A percentile compares a stretch with the other conserved stretches of the same genome.
These are phyloP conservation scores for Erythrolamprus reginae DNA, from an alignment of 2,113 vertebrate species.

Conservation along the genomic window DNA sequence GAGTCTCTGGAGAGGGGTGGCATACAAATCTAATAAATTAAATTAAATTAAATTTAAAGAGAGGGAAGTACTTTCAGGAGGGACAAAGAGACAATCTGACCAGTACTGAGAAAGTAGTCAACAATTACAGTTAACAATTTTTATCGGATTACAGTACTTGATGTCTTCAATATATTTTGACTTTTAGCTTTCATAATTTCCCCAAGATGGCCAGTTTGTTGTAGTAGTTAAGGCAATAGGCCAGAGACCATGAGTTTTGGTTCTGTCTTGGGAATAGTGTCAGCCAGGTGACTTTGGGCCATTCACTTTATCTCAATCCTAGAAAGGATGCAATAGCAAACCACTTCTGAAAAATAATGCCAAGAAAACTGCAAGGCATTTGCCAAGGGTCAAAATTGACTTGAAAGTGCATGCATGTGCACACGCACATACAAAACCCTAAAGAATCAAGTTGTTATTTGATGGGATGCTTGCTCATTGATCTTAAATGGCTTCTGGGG, in stretches of 20 bases:
- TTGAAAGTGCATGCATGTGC: not conserved
- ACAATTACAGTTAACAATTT: not conserved
- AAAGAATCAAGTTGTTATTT: not conserved
- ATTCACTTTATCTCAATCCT: not conserved
- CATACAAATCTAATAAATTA: no score
- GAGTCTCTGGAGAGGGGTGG: no score
- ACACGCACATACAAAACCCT: not conserved
- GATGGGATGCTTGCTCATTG: not conserved
- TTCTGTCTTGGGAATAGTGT: not conserved
- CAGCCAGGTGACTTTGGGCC: not conserved
- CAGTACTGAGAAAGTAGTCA: not conserved
- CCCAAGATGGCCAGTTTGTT: not conserved
- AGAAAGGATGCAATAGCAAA: not conserved
- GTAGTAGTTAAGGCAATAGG: not conserved
- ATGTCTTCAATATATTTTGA: not conserved
- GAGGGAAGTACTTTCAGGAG: not conserved
- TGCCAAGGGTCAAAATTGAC: not conserved
- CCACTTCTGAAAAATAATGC: not conserved
- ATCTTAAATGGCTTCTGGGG: not conserved
- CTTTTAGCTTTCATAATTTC: not conserved
- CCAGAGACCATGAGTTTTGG: not conserved
- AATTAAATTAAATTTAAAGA: not conserved
- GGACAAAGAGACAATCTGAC: not conserved
- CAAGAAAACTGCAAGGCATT: not conserved
- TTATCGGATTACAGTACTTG: not conserved